A percentile compares a stretch with the other conserved stretches of the same genome.
Evolutionary conservation across 2,888 invertebrate genomes (phyloP).

Genomic region (Leptinotarsa haldemani): DNA sequence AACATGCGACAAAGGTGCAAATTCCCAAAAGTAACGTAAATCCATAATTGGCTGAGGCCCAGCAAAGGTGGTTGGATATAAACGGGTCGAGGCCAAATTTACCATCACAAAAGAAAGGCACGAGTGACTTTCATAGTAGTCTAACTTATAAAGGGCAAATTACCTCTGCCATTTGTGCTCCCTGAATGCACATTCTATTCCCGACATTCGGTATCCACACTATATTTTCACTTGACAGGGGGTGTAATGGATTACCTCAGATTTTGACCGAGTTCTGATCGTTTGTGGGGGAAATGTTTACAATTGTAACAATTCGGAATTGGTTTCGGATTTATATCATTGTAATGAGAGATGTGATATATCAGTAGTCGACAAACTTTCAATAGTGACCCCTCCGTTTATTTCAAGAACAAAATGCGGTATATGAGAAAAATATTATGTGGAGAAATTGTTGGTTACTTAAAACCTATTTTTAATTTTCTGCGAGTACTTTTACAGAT

Average conservation of each 20-base stretch:
- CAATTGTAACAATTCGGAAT: constrained; percentile 14
- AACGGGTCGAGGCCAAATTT: constrained; percentile 34
- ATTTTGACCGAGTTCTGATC: constrained; percentile 24
- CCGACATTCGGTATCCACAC: constrained; percentile 32
- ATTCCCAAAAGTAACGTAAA: constrained; percentile 33
- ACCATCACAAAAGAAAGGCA: constrained; percentile 41
- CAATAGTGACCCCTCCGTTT: neutral
- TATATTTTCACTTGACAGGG: constrained; percentile 37
- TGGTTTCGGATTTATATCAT: constrained; percentile 1
- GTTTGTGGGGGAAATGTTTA: constrained; percentile 31
- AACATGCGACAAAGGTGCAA: constrained; percentile 33
- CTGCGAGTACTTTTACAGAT: too few species aligned
- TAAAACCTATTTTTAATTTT: too few species aligned
- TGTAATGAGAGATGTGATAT: constrained; percentile 8
- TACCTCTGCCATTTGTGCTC: constrained; percentile 40
- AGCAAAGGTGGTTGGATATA: constrained; percentile 35
- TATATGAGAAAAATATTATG: too few species aligned
- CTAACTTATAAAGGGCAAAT: constrained; percentile 39
- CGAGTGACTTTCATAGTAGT: constrained; percentile 42
- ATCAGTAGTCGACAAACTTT: neutral
- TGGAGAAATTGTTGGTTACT: too few species aligned
- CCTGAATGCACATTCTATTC: constrained; percentile 28
- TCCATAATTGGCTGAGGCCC: constrained; percentile 37
- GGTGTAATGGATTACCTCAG: constrained; percentile 33
- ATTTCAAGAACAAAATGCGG: too few species aligned